Evolutionary conservation across 2,797 vertebrate species (phyloP).

Genomic region (Buceros bicornis): DNA sequence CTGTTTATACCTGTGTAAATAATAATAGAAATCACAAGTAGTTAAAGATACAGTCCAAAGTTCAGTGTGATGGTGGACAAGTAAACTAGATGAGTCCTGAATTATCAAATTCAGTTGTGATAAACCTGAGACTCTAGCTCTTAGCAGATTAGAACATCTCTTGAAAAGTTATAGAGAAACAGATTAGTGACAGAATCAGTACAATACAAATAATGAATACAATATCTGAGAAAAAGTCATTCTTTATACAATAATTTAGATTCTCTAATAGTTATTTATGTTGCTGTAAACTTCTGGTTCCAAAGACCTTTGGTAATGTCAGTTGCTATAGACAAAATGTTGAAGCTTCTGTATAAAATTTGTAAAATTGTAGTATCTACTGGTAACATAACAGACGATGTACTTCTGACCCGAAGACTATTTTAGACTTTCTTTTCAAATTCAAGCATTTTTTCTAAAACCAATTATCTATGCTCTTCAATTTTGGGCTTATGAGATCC

Average conservation of each 20-base stretch:
- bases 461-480: background rate
- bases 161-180: background rate
- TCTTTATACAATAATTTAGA: background rate
- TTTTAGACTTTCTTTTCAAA: background rate
- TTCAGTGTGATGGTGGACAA: background rate
- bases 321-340: background rate
- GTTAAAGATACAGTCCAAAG: background rate
- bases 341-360: background rate
- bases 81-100: background rate
- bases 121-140: background rate
- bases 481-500: background rate
- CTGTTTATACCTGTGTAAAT: background rate
- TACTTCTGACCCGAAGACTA: background rate
- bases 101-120: background rate
- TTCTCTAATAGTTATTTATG: background rate
- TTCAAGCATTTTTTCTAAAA: background rate
- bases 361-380: background rate
- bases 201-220: background rate
- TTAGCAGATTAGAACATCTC: background rate
- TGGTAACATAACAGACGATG: background rate
- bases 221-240: background rate
- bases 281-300: background rate
- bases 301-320: background rate
- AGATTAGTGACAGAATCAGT: background rate
- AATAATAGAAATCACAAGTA: background rate